Base-by-base conservation (phyloP, 2,797 vertebrate species). In the Odontamblyopus lacepedii region DNA sequence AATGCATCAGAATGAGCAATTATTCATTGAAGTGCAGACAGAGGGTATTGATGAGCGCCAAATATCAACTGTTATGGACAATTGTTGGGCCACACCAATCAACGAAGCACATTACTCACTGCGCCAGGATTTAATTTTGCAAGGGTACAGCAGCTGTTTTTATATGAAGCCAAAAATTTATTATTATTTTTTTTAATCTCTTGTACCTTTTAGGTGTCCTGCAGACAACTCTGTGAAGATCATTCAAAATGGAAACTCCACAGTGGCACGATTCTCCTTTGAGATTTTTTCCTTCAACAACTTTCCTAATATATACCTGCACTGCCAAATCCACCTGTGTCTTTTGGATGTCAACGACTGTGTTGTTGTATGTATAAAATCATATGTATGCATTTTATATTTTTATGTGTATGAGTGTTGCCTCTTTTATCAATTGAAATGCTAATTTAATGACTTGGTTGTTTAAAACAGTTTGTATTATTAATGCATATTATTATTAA, bases 81-180 rank as follows among this genome's bases (percentile, higher is more conserved):
- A 75, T 2, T 94, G 93, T 30, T 94, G 93, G 93, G 91, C 92
- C 2, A 94, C 92, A 0, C 92, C 93, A 0, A 48, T 84, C 8
- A 86, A 87, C 18, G 0, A 73, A 0, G 1, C 79, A 0, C 63
- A 53, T 72, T 72, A 75, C 68, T 60, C 53, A 0, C 62, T 88
- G 61, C 85, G 61, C 66, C 76, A 91, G 90, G 77, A 92, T 81
- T 91, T 94, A 65, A 87, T 94, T 0, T 63, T 0, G 30, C 51
- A 65, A 35, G 78, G 88, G 93, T 93, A 90, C 84, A 85, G 1
- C 1, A 68, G 0, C 13, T 41, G 1, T 30, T 55, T 2, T 5
- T 51, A n/a, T 16, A 29, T 6, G 12, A 35, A 53, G 1, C 7
- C 29, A 48, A 18, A 56, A 35, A 15, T 35, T 16, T 5, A 23